Percentiles rank a stretch among this genome's conserved stretches.
Conservation (phyloP, 37 sponge, comb jelly and placozoan species). For the Diacarnus erythraeanus region DNA sequence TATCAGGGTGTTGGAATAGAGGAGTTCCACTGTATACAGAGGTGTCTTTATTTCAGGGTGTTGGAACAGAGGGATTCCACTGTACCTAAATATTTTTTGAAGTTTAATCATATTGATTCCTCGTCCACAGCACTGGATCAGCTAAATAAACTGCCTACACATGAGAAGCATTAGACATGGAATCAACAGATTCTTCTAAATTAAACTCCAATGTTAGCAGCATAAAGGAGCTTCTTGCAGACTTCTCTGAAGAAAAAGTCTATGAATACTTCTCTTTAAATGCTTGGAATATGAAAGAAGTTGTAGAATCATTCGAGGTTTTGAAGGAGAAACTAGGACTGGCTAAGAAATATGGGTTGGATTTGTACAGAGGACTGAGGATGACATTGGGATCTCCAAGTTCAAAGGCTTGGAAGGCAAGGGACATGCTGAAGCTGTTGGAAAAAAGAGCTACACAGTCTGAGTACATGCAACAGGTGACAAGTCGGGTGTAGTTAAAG, state of each 20-base stretch:
- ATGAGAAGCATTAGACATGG: background rate
- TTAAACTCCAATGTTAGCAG: background rate
- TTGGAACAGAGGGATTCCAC: too few relatives aligned
- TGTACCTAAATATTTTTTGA: too few relatives aligned
- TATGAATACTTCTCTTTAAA: slow-evolving; percentile 40
- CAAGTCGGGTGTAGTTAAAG: too few relatives aligned
- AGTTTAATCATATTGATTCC: too few relatives aligned
- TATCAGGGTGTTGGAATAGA: too few relatives aligned
- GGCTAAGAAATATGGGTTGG: slow-evolving; percentile 23
- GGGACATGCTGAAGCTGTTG: slow-evolving; percentile 53
- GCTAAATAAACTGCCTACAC: too few relatives aligned
- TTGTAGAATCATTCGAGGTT: slow-evolving; percentile 21
- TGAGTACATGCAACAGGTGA: slow-evolving; percentile 44
- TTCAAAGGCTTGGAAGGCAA: slow-evolving; percentile 69
- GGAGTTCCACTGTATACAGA: too few relatives aligned
- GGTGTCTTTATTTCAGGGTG: too few relatives aligned
- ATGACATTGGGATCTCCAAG: slow-evolving; percentile 31
- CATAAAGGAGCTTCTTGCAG: background rate
- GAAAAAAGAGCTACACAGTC: slow-evolving; percentile 69
- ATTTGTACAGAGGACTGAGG: slow-evolving; percentile 48
- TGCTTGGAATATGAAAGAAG: background rate
- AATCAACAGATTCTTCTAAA: background rate
- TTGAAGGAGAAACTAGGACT: slow-evolving; percentile 37
- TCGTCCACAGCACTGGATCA: too few relatives aligned
- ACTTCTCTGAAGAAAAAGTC: slow-evolving; percentile 13